Evolutionary conservation across 2,888 invertebrate species (phyloP), one percentile per base, ranked within the genome.

Genomic region (Nomada goodeniana): DNA sequence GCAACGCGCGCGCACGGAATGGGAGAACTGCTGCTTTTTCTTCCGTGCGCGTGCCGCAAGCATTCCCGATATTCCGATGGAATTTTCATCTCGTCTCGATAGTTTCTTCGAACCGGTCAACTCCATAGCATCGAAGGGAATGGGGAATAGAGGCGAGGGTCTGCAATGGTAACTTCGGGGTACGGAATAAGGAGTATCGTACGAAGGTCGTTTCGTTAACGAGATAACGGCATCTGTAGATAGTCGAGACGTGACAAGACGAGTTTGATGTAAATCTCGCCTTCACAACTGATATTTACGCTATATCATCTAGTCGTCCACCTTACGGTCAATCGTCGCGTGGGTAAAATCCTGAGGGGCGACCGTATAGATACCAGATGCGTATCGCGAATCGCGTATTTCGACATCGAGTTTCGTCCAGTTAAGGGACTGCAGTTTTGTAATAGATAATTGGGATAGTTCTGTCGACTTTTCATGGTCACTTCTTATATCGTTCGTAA

Each of bases 211-310:
- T 10, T 61, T 52, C 13, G 44, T 29, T 53, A 13, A 26, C 23
- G 5, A 69, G 86, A 87, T 86, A 87, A 87, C 80, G 52, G 36
- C 18, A 55, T 29, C 65, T 79, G 57, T 85, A 71, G 85, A 86
- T 85, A 84, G 75, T 78, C 79, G 82, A 53, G 77, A 83, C 82
- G 73, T 83, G 78, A 82, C 79, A n/a, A 69, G 13, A 68, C 73
- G 29, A 7, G 15, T 50, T 59, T 13, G 80, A 80, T 71, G 61
- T 68, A 59, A 75, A 80, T 80, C 82, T 80, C 50, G 55, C 42
- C 42, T 64, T 64, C 59, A 26, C 13, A 18, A 15, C 20, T 59
- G 74, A 64, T 81, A 79, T 59, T 70, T 15, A 60, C 64, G 59
- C 13, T 20, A n/a, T 60, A 52, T 29, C 29, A 59, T 57, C 18